Evolutionary conservation across 2,888 invertebrate genomes (phyloP), one percentile per base, ranked within the genome.

Genomic region (Tenthredo notha): DNA sequence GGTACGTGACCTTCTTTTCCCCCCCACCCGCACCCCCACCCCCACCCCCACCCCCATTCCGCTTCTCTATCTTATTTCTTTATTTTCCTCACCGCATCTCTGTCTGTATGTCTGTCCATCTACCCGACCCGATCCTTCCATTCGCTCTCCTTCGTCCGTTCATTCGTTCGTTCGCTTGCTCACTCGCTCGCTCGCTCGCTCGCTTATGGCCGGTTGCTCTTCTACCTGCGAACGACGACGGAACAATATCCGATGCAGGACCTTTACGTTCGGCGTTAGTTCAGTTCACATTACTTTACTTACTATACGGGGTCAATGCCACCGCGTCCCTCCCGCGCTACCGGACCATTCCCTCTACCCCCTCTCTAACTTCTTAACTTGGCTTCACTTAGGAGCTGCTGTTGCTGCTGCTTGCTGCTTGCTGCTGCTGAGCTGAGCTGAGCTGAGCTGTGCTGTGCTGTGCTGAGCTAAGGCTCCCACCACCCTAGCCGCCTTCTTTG

Each of bases 301-400:
- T 91, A 91, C 91, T 91, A 91, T 92, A 92, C 90, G 92, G 90
- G 92, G 92, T 92, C 92, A 92, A 92, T 92, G 92, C 92, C 92
- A 92, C 89, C 88, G 91, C 90, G 90, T 90, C 90, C 90, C 88
- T 89, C 90, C 89, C 89, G 90, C 89, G 88, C 90, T 89, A 91
- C 90, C 90, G 90, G 88, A 88, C 92, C 91, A 88, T 88, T 90
- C 70, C 47, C 67, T 67, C 67, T 15, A 21, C 21, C 67, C 83
- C 83, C 50, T 33, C 54, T 50, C 77, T 54, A 10, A 54, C 77
- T 54, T 29, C 77, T 54, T 29, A 43, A 54, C 50, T 47, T 47
- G 77, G 50, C 77, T 77, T 77, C 77, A 77, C 77, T 77, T 77
- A 77, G 50, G 67, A 67, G 67, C 67, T 67, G 25, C 29, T n/a